Conservation (phyloP, 1,140 invertebrate genomes). For the Solen grandis region DNA sequence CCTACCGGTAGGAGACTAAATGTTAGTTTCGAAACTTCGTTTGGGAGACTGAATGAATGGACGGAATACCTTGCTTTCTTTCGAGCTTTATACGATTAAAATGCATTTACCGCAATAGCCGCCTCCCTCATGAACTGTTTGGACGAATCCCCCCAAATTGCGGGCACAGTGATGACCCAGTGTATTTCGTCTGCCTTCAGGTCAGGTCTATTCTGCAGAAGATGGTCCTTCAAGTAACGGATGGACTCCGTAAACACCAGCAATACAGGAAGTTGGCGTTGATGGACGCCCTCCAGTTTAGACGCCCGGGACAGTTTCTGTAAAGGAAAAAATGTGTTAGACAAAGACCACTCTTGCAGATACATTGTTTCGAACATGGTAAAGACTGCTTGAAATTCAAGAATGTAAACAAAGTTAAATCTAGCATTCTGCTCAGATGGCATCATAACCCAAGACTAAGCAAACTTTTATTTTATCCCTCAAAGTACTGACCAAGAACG, state of each 20-base stretch:
- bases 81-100: too few relatives aligned
- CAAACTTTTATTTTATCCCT: too few relatives aligned
- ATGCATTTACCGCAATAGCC: slow-evolving; percentile 23
- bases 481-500: too few relatives aligned
- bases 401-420: background rate
- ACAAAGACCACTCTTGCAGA: too few relatives aligned
- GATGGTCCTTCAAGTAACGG: slow-evolving; percentile 42
- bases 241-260: slow-evolving; percentile 49
- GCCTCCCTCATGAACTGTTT: slow-evolving; percentile 54
- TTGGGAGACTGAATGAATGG: background rate
- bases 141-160: slow-evolving; percentile 38
- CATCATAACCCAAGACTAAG: too few relatives aligned
- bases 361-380: background rate
- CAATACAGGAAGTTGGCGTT: slow-evolving; percentile 49
- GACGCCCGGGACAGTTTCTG: background rate
- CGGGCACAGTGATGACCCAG: slow-evolving; percentile 41
- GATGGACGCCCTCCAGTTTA: background rate
- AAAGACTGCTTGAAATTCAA: background rate
- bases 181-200: slow-evolving; percentile 10
- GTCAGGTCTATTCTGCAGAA: background rate
- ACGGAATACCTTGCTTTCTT: background rate
- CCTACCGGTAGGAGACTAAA: background rate
- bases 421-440: background rate
- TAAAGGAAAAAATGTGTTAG: background rate
- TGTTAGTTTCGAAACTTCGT: background rate